A percentile compares a stretch with the other conserved stretches of the same genome.
phyloP scores from a whole-genome alignment of 2,888 invertebrate species.

The Apodemia zela region DNA sequence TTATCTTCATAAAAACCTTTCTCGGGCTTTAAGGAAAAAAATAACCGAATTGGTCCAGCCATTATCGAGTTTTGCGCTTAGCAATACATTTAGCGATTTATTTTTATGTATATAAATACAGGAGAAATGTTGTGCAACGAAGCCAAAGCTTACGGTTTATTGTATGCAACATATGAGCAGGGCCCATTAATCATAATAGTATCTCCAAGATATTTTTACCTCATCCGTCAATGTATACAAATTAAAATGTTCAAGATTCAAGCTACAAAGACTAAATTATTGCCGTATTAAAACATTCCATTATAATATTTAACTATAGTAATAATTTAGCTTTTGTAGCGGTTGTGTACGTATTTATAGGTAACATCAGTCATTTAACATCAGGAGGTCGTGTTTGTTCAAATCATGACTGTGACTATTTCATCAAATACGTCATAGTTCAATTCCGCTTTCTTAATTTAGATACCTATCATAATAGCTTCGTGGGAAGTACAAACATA shows the following conservation, averaged over 20 bases:
- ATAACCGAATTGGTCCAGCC: too few relatives aligned
- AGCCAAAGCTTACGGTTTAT: not conserved
- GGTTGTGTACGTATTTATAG: slow-evolving; percentile 2
- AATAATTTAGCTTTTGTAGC: slow-evolving; percentile 1
- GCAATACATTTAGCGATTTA: too few relatives aligned
- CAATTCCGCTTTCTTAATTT: not conserved
- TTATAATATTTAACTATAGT: not conserved
- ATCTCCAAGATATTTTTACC: not conserved
- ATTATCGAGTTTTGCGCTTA: too few relatives aligned
- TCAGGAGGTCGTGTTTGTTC: slow-evolving; percentile 6
- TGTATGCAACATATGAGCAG: not conserved
- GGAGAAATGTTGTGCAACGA: not conserved
- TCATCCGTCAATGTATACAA: too few relatives aligned
- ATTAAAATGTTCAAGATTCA: too few relatives aligned
- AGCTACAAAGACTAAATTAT: too few relatives aligned
- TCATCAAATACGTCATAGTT: not conserved
- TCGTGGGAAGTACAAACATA: not conserved
- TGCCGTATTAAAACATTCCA: too few relatives aligned
- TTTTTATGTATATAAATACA: not conserved
- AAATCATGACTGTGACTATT: slow-evolving; percentile 2
- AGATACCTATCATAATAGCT: not conserved
- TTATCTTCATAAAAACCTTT: too few relatives aligned
- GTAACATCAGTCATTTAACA: slow-evolving; percentile 1
- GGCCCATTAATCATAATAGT: not conserved
- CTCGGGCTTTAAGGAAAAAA: too few relatives aligned